Percentiles rank a stretch among this genome's conserved stretches.
Evolutionary conservation across 2,113 vertebrate species (phyloP).

Genomic region (Chiloscyllium plagiosum): DNA sequence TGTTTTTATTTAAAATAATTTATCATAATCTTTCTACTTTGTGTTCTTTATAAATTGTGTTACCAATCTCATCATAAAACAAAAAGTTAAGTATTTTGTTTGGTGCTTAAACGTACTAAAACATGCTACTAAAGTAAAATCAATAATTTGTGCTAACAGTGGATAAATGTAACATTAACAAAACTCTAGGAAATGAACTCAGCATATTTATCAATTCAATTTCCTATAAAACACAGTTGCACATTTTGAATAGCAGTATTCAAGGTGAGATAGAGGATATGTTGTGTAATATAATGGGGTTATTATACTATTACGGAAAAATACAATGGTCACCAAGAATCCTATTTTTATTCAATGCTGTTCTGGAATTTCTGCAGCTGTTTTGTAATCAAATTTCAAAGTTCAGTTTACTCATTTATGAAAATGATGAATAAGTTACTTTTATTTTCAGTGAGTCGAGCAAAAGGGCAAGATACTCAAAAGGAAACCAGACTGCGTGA

Average conservation of each 20-base stretch:
- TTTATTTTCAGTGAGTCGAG: not conserved
- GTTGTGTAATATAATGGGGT: not conserved
- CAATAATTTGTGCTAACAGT: too few species aligned
- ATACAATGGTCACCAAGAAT: not conserved
- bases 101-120: not conserved
- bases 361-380: not conserved
- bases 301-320: not conserved
- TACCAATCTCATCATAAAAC: too few species aligned
- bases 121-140: not conserved
- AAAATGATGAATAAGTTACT: not conserved
- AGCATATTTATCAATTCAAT: not conserved
- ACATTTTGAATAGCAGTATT: not conserved
- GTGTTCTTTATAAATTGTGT: too few species aligned
- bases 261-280: not conserved
- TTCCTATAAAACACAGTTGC: not conserved
- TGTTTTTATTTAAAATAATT: too few species aligned
- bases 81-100: not conserved
- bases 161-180: not conserved
- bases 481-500: not conserved
- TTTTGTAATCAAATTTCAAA: not conserved
- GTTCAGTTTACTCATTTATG: not conserved
- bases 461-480: not conserved
- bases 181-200: not conserved
- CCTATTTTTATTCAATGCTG: not conserved
- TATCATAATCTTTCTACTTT: too few species aligned